phyloP scores from a whole-genome alignment of 2,888 invertebrate genomes.

The Epirrhoe tristata region DNA sequence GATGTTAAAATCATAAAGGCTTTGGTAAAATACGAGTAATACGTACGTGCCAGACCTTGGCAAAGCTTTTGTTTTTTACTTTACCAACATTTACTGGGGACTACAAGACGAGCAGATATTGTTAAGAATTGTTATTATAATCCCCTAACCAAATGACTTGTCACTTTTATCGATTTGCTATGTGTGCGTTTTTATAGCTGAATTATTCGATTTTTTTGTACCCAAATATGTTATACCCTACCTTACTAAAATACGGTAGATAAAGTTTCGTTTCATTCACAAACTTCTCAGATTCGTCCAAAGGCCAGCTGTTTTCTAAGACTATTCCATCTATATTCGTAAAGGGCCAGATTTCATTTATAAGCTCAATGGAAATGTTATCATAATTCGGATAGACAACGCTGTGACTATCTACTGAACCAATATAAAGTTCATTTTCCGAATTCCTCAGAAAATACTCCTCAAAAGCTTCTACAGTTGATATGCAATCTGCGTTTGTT shows the following conservation, averaged over 20 bases:
- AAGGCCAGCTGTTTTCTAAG: conserved; percentile 85
- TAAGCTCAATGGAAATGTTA: conserved; percentile 51
- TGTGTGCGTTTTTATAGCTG: too few species aligned
- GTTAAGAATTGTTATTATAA: too few species aligned
- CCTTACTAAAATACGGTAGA: conserved; percentile 83
- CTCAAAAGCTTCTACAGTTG: conserved; percentile 49
- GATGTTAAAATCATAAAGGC: too few species aligned
- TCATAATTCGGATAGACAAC: conserved; percentile 70
- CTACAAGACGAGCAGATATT: too few species aligned
- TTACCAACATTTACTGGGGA: too few species aligned
- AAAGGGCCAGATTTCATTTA: conserved; percentile 62
- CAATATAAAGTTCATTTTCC: conserved; percentile 56
- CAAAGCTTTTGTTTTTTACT: not conserved
- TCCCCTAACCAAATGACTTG: too few species aligned
- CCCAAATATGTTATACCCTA: conserved; percentile 51
- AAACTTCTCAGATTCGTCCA: conserved; percentile 67
- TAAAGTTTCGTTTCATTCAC: conserved; percentile 59
- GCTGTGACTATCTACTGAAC: conserved; percentile 49
- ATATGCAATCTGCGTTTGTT: conserved; percentile 36
- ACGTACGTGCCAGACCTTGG: not conserved
- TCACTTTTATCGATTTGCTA: too few species aligned
- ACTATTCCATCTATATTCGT: conserved; percentile 71
- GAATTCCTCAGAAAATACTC: conserved; percentile 54
- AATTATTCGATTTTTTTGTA: too few species aligned
- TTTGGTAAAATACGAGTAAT: not conserved